A percentile compares a stretch with the other conserved stretches of the same genome.
Evolutionary conservation across 2,113 vertebrate species (phyloP).

Genomic region (Candoia aspera): DNA sequence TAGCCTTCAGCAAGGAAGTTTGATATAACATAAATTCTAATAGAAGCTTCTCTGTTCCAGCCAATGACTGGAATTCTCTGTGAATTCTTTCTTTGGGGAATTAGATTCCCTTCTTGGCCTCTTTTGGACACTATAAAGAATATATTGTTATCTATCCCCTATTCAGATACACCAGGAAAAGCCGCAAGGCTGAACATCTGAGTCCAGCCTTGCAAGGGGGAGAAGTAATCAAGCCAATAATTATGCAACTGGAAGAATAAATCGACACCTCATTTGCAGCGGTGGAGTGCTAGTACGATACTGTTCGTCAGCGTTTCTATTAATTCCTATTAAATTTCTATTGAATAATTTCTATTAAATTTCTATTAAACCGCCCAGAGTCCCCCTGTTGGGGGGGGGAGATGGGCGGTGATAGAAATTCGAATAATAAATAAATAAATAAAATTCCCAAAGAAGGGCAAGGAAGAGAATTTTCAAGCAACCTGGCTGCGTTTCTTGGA

Average conservation of each 20-base stretch:
- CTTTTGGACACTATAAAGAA: not conserved
- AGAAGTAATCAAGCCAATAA: not conserved
- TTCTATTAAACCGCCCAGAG: no score
- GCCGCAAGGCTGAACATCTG: not conserved
- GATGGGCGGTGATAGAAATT: no score
- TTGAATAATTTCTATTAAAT: no score
- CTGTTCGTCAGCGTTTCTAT: not conserved
- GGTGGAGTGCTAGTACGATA: no score
- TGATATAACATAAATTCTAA: not conserved
- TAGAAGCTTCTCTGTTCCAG: not conserved
- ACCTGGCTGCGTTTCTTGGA: not conserved
- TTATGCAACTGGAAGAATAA: not conserved
- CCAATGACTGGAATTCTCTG: not conserved
- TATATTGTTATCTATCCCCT: not conserved
- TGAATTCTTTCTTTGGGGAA: not conserved
- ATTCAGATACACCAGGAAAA: not conserved
- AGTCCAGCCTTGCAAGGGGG: not conserved
- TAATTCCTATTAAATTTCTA: no score
- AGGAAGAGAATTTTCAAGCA: not conserved
- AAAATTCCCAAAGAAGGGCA: not conserved
- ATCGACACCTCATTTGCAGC: not conserved
- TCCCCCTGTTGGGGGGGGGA: no score
- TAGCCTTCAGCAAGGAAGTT: not conserved
- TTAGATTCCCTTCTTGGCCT: not conserved
- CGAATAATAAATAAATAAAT: no score